These are phyloP conservation scores for Trochalopteron elliotii DNA, from an alignment of 2,113 vertebrate genomes.

Conservation along the genomic window DNA sequence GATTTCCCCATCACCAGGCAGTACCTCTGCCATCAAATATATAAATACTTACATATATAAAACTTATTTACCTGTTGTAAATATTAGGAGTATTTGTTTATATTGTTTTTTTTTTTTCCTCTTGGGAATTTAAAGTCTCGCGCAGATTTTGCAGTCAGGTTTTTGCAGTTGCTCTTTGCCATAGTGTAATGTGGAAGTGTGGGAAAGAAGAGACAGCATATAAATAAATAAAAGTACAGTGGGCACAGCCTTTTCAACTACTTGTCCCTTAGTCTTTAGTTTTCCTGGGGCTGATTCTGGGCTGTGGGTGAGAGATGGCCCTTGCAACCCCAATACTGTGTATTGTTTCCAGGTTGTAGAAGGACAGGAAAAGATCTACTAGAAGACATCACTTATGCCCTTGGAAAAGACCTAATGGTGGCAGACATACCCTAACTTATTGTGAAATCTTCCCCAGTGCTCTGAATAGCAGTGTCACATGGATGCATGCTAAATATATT, in stretches of 20 bases:
- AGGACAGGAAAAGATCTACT: not conserved
- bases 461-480: not conserved
- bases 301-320: not conserved
- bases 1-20: not conserved
- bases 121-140: not conserved
- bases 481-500: constrained; percentile 37
- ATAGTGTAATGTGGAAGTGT: not conserved
- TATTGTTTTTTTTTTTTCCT: not conserved
- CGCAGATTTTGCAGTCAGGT: not conserved
- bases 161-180: not conserved
- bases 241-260: not conserved
- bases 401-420: not conserved
- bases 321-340: not conserved
- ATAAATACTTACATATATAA: too few species aligned
- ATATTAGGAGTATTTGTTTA: not conserved
- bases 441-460: not conserved
- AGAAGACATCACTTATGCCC: not conserved
- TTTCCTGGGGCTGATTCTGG: not conserved
- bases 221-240: not conserved
- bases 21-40: not conserved
- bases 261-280: not conserved
- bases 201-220: not conserved
- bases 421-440: not conserved
- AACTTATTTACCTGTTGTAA: not conserved
- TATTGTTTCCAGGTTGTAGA: not conserved